Evolutionary conservation across 2,113 vertebrate genomes (phyloP).

Genomic region (Nerophis lumbriciformis): DNA sequence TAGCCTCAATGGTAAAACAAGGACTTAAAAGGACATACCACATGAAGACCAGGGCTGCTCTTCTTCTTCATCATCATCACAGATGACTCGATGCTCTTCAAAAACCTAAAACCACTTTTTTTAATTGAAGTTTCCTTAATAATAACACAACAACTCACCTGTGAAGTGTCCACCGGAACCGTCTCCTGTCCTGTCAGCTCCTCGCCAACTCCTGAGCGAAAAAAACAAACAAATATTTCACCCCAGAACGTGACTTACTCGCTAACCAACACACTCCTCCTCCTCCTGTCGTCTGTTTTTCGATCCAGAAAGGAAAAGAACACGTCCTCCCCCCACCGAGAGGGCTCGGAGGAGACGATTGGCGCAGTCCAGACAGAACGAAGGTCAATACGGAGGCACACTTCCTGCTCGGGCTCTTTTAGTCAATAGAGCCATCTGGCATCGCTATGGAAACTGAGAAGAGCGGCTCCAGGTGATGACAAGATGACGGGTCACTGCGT

Average conservation of each 20-base stretch:
- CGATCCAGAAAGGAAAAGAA: neutral
- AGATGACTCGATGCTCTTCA: conserved; percentile 53
- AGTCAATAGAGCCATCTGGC: conserved; percentile 52
- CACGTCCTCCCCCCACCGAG: conserved; percentile 9
- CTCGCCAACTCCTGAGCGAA: conserved; percentile 44
- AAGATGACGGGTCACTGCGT: too few relatives aligned
- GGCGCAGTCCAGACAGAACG: conserved; percentile 34
- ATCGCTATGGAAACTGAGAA: conserved; percentile 62
- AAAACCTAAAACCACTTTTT: conserved; percentile 44
- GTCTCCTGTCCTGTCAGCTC: conserved; percentile 28
- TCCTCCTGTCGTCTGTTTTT: neutral
- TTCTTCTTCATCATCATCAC: conserved; percentile 40
- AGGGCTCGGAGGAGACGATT: conserved; percentile 24
- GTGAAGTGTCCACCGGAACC: conserved; percentile 37
- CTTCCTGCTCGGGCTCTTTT: conserved; percentile 47
- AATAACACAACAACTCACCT: conserved; percentile 3
- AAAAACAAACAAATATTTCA: conserved; percentile 21
- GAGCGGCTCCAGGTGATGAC: conserved; percentile 22
- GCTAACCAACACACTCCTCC: conserved; percentile 2
- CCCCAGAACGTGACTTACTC: conserved; percentile 7
- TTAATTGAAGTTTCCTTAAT: conserved; percentile 6
- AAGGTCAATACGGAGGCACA: conserved; percentile 53
- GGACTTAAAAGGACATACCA: conserved; percentile 32
- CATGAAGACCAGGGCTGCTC: conserved; percentile 21
- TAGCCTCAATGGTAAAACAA: neutral